A percentile compares a stretch with the other conserved stretches of the same genome.
These are phyloP conservation scores for Ispidina picta DNA, from an alignment of 2,797 vertebrate genomes.

Conservation along the genomic window DNA sequence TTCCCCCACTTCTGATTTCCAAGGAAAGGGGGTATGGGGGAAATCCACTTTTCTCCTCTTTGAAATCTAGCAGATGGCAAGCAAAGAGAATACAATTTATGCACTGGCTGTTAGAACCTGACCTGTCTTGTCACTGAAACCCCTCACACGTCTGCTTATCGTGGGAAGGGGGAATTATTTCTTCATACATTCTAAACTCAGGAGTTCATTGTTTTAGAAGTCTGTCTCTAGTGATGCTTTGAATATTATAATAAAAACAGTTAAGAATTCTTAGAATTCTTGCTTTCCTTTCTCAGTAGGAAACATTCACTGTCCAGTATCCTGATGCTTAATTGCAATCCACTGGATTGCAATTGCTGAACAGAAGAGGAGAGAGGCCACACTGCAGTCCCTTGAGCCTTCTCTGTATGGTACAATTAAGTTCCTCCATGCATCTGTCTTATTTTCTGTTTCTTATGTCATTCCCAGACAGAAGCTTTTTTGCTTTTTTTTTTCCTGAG, in stretches of 20 bases:
- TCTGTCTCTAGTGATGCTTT: background rate
- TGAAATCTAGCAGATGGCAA: background rate
- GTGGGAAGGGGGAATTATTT: background rate
- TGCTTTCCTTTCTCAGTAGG: conserved; percentile 4
- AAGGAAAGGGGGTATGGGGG: background rate
- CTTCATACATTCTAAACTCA: background rate
- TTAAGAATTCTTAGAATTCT: background rate
- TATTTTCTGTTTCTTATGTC: conserved; percentile 21
- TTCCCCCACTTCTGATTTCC: background rate
- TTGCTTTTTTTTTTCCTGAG: background rate
- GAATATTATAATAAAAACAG: background rate
- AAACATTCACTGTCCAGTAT: background rate
- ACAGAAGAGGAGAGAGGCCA: background rate
- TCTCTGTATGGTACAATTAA: conserved; percentile 8
- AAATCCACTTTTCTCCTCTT: background rate
- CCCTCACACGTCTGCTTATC: background rate
- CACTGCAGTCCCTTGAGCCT: background rate
- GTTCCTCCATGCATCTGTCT: conserved; percentile 9
- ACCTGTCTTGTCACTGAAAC: background rate
- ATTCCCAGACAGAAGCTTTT: conserved; percentile 17
- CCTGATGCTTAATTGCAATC: conserved; percentile 13
- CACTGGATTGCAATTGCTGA: background rate
- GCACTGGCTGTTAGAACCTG: background rate
- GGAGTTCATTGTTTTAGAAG: background rate
- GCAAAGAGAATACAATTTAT: background rate